Conservation (phyloP, 2,113 vertebrate species). For the Apteryx mantelli region DNA sequence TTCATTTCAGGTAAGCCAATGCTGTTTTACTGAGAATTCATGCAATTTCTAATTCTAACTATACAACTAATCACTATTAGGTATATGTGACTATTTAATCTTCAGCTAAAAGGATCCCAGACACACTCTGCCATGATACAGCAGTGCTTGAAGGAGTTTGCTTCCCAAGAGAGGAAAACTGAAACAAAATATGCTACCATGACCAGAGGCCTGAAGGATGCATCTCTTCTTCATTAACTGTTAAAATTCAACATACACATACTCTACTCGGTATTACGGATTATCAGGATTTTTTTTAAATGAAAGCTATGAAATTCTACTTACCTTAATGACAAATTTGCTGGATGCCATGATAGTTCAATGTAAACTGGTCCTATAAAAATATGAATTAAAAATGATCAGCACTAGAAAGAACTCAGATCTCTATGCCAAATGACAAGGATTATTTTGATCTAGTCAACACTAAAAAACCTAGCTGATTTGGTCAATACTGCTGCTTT, state of each 20-base stretch:
- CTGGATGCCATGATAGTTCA: slow-evolving; percentile 70
- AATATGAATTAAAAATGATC: neutral
- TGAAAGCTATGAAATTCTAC: neutral
- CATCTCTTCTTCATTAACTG: neutral
- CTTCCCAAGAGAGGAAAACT: neutral
- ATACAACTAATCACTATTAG: neutral
- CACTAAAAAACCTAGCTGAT: too few species aligned
- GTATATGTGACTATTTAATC: neutral
- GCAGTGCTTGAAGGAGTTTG: neutral
- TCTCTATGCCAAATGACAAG: neutral
- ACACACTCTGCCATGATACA: neutral
- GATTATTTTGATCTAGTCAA: neutral
- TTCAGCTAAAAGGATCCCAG: neutral
- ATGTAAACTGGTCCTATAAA: slow-evolving; percentile 43
- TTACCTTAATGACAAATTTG: slow-evolving; percentile 81
- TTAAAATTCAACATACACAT: neutral
- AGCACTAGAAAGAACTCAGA: neutral
- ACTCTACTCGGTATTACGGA: neutral
- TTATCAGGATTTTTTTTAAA: neutral
- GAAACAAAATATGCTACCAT: neutral
- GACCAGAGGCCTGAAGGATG: neutral
- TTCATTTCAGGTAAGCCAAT: neutral
- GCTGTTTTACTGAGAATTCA: neutral
- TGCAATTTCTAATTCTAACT: neutral
- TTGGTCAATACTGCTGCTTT: neutral